phyloP scores from a whole-genome alignment of 2,888 invertebrate species.

The Spialia ferax region DNA sequence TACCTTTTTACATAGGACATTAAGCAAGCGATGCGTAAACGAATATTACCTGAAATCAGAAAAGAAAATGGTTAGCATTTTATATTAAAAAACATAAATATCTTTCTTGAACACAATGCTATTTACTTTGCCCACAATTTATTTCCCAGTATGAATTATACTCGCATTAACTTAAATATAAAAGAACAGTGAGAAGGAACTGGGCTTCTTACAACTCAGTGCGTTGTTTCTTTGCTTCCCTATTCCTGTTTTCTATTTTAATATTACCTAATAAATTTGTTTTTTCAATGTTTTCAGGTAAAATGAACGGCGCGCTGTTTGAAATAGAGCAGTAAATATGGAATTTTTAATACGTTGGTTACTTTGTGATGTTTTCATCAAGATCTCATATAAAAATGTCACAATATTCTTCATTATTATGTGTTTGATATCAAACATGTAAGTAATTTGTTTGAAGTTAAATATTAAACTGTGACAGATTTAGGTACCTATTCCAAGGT shows the following conservation, averaged over 20 bases:
- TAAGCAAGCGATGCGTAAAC: neutral
- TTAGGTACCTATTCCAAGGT: too few relatives aligned
- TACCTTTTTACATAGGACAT: neutral
- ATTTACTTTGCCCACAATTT: conserved; percentile 55
- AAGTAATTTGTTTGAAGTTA: too few relatives aligned
- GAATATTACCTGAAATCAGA: neutral
- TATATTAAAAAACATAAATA: neutral
- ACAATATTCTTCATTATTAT: too few relatives aligned
- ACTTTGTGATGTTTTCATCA: neutral
- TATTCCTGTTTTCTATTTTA: conserved; percentile 18
- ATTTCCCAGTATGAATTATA: conserved; percentile 57
- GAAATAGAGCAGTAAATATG: too few relatives aligned
- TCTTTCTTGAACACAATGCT: conserved; percentile 26
- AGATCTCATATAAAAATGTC: neutral
- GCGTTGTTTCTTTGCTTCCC: conserved; percentile 36
- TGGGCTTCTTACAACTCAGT: conserved; percentile 28
- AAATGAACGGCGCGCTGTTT: neutral
- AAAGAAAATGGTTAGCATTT: neutral
- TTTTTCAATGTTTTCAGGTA: neutral
- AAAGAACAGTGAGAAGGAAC: conserved; percentile 24
- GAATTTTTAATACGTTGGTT: too few relatives aligned
- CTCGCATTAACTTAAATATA: conserved; percentile 44
- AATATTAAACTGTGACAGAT: too few relatives aligned
- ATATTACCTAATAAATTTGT: conserved; percentile 10
- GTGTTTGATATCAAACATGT: too few relatives aligned